phyloP scores from a whole-genome alignment of 2,113 vertebrate species.

The Calidris pygmaea region DNA sequence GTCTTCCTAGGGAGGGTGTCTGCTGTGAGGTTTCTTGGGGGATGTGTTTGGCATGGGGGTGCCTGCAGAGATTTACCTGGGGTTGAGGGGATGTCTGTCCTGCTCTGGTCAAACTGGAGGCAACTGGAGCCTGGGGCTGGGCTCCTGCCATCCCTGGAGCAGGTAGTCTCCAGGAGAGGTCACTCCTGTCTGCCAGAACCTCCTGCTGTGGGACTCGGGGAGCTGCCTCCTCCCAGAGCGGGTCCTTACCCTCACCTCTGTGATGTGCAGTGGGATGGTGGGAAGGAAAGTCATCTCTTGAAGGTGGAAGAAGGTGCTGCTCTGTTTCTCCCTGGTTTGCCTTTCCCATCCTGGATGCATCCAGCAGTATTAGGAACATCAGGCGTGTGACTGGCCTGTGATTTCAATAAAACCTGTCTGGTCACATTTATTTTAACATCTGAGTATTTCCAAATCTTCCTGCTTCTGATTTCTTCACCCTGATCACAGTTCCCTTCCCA shows the following conservation, averaged over 20 bases:
- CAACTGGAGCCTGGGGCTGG: neutral
- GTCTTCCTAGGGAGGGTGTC: rapidly evolving
- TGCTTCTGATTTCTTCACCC: neutral
- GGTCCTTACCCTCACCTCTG: rapidly evolving
- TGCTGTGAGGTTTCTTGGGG: neutral
- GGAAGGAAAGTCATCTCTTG: neutral
- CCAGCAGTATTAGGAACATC: neutral
- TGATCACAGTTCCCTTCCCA: neutral
- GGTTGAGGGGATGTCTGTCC: neutral
- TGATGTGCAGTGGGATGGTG: rapidly evolving
- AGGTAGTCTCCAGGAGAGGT: slow-evolving; percentile 57
- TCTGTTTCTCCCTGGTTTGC: neutral
- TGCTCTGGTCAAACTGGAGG: neutral
- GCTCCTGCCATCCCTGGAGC: neutral
- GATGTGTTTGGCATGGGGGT: neutral
- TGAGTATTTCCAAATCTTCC: neutral
- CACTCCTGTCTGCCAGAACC: slow-evolving; percentile 23
- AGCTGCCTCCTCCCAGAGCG: neutral
- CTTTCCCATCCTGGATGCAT: neutral
- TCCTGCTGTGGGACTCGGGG: neutral
- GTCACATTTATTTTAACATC: neutral
- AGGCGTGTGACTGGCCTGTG: neutral
- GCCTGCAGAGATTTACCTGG: neutral
- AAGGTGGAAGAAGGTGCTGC: neutral
- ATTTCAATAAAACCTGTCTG: neutral